These are phyloP conservation scores for Oreonectes daqikongensis DNA, from an alignment of 2,797 vertebrate genomes.

Conservation along the genomic window DNA sequence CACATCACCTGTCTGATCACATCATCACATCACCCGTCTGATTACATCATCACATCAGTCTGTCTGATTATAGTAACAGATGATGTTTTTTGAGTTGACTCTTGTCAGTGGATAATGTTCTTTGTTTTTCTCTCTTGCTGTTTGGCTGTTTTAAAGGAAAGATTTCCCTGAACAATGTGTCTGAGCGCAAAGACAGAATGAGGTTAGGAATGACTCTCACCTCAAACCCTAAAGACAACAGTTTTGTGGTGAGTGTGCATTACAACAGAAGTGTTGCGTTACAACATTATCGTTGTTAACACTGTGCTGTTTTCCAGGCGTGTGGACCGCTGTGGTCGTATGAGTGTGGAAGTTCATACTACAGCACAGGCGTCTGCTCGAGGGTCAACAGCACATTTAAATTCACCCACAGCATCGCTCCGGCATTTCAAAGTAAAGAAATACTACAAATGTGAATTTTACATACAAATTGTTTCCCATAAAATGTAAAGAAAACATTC, in stretches of 20 bases:
- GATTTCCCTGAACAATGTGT: conserved; percentile 87
- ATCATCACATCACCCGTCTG: background rate
- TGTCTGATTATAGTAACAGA: background rate
- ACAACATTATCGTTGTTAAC: background rate
- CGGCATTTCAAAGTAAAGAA: conserved; percentile 88
- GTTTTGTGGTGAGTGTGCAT: conserved; percentile 87
- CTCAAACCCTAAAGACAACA: conserved; percentile 87
- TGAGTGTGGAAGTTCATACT: conserved; percentile 94
- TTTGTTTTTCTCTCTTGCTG: background rate
- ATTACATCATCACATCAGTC: background rate
- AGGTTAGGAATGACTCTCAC: conserved; percentile 89
- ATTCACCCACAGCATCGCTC: conserved; percentile 85
- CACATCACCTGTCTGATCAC: background rate
- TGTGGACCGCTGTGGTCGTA: conserved; percentile 97
- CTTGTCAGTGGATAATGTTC: background rate
- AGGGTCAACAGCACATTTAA: conserved; percentile 86
- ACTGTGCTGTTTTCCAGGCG: conserved; percentile 72
- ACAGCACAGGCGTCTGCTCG: conserved; percentile 94
- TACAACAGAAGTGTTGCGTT: background rate
- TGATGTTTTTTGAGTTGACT: background rate
- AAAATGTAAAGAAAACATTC: no score
- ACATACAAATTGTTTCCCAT: no score
- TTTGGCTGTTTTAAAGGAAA: conserved; percentile 72
- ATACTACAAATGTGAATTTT: no score
- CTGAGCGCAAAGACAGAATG: conserved; percentile 91